These are phyloP conservation scores for Oxyura jamaicensis DNA, from an alignment of 2,113 vertebrate genomes.

Conservation along the genomic window DNA sequence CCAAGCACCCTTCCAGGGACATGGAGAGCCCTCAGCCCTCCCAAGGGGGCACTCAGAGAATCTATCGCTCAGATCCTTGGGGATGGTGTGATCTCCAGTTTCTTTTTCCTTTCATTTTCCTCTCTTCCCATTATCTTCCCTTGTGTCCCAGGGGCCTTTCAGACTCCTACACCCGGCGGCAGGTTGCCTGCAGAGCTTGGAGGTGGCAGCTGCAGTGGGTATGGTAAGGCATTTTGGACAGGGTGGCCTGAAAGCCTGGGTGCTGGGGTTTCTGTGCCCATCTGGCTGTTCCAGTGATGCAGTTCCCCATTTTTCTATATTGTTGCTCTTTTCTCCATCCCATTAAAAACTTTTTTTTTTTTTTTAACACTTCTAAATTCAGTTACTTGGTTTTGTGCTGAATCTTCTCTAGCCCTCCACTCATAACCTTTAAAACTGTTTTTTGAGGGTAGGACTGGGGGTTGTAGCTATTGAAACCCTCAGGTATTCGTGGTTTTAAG, in stretches of 20 bases:
- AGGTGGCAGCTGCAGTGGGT: background rate
- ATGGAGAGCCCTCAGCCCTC: constrained; percentile 7
- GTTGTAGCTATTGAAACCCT: background rate
- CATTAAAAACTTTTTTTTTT: background rate
- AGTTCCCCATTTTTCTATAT: background rate
- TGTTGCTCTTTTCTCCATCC: accelerated
- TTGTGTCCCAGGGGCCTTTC: constrained; percentile 2
- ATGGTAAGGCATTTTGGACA: background rate
- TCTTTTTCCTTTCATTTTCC: constrained; percentile 43
- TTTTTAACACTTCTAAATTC: background rate
- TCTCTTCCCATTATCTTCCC: constrained; percentile 8
- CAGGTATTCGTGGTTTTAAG: background rate
- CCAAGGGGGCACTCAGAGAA: background rate
- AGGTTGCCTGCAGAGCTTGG: background rate
- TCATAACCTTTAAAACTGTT: background rate
- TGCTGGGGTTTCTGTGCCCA: background rate
- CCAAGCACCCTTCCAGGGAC: background rate
- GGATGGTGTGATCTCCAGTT: constrained; percentile 37
- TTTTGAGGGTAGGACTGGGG: background rate
- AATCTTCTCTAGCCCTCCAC: background rate
- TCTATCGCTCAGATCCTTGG: background rate
- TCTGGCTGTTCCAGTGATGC: background rate
- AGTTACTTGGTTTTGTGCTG: background rate
- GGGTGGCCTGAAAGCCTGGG: background rate
- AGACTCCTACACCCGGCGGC: background rate